Evolutionary conservation across 2,888 invertebrate species (phyloP), one percentile per base, ranked within the genome.

Genomic region (Malthinus seriepunctatus): DNA sequence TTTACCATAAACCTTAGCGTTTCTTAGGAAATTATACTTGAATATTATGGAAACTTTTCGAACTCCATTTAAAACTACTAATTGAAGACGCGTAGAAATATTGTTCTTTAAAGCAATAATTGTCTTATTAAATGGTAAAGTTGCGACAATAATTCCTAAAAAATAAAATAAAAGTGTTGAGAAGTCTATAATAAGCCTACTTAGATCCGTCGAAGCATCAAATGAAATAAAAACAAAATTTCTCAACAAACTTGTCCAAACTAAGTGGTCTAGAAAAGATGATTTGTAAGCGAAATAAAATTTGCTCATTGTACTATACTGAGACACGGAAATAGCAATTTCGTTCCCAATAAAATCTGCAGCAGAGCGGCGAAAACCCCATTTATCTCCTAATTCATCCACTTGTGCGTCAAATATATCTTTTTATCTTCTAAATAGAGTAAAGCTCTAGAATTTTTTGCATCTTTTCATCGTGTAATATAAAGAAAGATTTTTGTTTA

Each of bases 281-380:
- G 52, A 52, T 46, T 46, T 46, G 46, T 46, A 52, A 52, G 52
- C 52, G 45, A 54, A 54, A 54, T 48, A 54, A 54, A 39, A 31
- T 35, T 34, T 32, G 31, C 37, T 37, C 37, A n/a, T 45, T 52
- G 39, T 52, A 37, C 31, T 15, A 33, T 39, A 32, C 23, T 15
- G 23, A 32, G 42, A 32, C 33, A 39, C 52, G 52, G 52, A 46
- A 52, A 45, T 38, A 48, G 54, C 54, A 48, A 54, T 54, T 54
- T 48, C 23, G 39, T 52, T 46, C 46, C 39, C 54, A 47, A 48
- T 54, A 54, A 54, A 54, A 42, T 34, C 48, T 48, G 54, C 54
- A 54, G 38, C 48, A 39, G 54, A 23, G 31, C 47, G 47, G 52
- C 32, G 38, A 54, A 47, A 38, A 23, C 47, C 33, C 46, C 35